Evolutionary conservation across 2,888 invertebrate species (phyloP).

Genomic region (Apamea crenata): DNA sequence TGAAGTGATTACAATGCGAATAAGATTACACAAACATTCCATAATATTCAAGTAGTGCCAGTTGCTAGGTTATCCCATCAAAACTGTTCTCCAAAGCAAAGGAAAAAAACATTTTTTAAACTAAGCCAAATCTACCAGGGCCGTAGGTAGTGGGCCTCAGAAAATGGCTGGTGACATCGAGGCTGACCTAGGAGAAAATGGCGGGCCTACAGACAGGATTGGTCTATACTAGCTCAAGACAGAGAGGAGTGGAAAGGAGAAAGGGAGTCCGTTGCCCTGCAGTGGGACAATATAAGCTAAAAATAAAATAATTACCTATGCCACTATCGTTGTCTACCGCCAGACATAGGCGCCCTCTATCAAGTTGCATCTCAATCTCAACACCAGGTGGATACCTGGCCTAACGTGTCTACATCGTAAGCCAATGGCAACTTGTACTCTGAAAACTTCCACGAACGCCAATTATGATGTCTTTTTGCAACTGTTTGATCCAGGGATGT

Average conservation of each 20-base stretch:
- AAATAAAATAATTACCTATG: neutral
- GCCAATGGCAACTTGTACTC: neutral
- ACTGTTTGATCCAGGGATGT: too few relatives aligned
- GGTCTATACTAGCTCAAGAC: too few relatives aligned
- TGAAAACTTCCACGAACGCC: neutral
- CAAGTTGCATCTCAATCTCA: neutral
- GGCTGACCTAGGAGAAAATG: too few relatives aligned
- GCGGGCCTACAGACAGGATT: too few relatives aligned
- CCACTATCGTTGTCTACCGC: neutral
- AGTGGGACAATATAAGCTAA: too few relatives aligned
- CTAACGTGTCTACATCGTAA: neutral
- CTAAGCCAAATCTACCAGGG: too few relatives aligned
- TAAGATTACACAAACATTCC: constrained; percentile 16
- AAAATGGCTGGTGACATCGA: too few relatives aligned
- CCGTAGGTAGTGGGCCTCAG: too few relatives aligned
- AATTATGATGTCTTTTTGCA: neutral
- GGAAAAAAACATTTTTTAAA: neutral
- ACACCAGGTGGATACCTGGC: neutral
- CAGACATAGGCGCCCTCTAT: neutral
- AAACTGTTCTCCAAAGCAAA: neutral
- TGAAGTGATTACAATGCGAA: constrained; percentile 16
- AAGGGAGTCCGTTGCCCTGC: too few relatives aligned
- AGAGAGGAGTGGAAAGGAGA: too few relatives aligned
- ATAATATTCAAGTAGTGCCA: neutral
- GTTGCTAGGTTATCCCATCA: neutral